Conservation (phyloP, 2,113 vertebrate species). For the Sterna hirundo region DNA sequence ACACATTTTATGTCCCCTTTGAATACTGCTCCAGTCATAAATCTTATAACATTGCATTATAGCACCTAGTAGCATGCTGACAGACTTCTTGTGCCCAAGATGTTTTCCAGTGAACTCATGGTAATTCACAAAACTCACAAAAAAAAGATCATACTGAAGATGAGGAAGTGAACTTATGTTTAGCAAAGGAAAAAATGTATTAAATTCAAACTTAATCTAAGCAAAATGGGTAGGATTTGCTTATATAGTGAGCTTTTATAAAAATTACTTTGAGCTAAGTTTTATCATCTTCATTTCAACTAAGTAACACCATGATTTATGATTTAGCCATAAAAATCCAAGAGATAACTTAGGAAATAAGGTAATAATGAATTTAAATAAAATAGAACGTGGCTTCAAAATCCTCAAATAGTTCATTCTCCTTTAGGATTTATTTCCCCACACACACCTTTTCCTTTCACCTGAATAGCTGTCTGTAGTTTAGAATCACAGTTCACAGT, state of each 20-base stretch:
- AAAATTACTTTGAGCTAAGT: not conserved
- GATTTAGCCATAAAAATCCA: not conserved
- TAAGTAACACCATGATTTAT: not conserved
- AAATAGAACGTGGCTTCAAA: not conserved
- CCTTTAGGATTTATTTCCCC: not conserved
- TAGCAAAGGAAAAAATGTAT: not conserved
- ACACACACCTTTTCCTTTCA: not conserved
- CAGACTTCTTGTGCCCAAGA: fast-evolving
- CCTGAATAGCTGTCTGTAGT: not conserved
- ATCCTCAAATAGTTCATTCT: not conserved
- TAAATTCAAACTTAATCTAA: not conserved
- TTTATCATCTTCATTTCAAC: not conserved
- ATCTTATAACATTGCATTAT: not conserved
- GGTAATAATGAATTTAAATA: not conserved
- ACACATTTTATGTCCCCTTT: not conserved
- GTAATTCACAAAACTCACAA: not conserved
- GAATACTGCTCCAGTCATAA: not conserved
- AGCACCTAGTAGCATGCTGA: not conserved
- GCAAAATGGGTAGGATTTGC: not conserved
- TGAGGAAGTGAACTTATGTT: not conserved
- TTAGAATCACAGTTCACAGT: not conserved
- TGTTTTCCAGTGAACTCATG: not conserved
- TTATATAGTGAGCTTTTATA: not conserved
- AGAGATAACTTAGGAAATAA: not conserved
- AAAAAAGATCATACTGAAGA: not conserved